Percentiles rank a stretch among this genome's conserved stretches.
Conservation (phyloP, 1,140 invertebrate species). For the Habropoda laboriosa region DNA sequence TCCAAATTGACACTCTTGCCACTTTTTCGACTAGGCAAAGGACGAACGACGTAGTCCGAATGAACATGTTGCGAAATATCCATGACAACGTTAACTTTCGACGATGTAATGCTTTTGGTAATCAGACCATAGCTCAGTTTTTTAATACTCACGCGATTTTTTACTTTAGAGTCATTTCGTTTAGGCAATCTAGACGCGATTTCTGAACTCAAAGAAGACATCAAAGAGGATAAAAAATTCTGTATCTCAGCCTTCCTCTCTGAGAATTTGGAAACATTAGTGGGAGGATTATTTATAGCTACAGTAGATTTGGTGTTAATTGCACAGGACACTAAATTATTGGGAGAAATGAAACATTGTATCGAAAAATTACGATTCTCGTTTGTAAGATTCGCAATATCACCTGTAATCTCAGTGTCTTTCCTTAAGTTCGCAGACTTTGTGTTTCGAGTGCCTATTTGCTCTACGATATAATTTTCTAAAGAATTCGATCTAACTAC, state of each 20-base stretch:
- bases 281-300: not conserved
- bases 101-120: not conserved
- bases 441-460: not conserved
- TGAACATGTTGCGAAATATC: slow-evolving; percentile 24
- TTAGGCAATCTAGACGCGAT: not conserved
- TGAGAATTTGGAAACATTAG: not conserved
- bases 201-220: not conserved
- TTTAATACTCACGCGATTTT: not conserved
- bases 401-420: too few species aligned
- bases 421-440: not conserved
- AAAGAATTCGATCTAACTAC: not conserved
- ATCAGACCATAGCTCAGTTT: slow-evolving; percentile 17
- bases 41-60: not conserved
- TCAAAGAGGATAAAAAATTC: not conserved
- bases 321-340: not conserved
- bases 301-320: not conserved
- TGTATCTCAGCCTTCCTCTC: not conserved
- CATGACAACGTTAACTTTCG: not conserved
- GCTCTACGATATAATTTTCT: not conserved
- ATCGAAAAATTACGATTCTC: slow-evolving; percentile 6
- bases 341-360: not conserved
- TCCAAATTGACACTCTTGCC: not conserved
- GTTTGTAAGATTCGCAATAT: not conserved
- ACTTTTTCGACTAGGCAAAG: not conserved
- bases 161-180: not conserved